phyloP scores from a whole-genome alignment of 1,140 invertebrate species.

The Tigriopus japonicus region DNA sequence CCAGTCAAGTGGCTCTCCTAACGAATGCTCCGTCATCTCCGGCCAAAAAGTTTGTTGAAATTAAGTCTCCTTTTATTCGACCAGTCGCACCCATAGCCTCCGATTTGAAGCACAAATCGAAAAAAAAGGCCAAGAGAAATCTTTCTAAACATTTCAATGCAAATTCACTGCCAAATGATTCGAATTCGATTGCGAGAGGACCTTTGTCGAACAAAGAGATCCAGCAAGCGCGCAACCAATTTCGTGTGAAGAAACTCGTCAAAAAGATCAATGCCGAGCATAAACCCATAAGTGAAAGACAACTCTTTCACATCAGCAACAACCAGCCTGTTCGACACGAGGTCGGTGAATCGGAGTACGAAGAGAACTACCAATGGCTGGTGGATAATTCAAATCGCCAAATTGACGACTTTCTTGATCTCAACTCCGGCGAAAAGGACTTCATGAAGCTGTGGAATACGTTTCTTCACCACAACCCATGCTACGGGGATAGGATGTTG shows the following conservation, averaged over 20 bases:
- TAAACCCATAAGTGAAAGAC: not conserved
- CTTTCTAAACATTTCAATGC: no score
- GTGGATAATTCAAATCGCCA: not conserved
- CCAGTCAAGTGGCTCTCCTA: no score
- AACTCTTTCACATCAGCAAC: not conserved
- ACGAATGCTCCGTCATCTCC: no score
- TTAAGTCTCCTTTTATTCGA: no score
- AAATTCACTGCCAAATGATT: no score
- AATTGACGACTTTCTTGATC: constrained; percentile 11
- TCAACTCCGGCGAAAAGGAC: constrained; percentile 4
- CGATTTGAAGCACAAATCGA: no score
- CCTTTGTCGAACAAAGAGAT: no score
- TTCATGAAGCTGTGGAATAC: constrained; percentile 6
- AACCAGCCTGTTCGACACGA: not conserved
- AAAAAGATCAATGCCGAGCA: not conserved
- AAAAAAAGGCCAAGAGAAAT: no score
- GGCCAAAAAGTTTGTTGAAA: no score
- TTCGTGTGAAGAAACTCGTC: not conserved
- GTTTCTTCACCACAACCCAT: not conserved
- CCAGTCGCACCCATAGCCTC: no score
- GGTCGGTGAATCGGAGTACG: not conserved
- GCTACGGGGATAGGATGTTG: constrained; percentile 2
- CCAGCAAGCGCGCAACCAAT: no score
- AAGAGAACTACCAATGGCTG: constrained; percentile 2
- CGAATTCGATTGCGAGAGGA: no score